Percentiles rank a stretch among this genome's conserved stretches.
Conservation (phyloP, 2,113 vertebrate genomes). For the Benitochromis conjunctus region DNA sequence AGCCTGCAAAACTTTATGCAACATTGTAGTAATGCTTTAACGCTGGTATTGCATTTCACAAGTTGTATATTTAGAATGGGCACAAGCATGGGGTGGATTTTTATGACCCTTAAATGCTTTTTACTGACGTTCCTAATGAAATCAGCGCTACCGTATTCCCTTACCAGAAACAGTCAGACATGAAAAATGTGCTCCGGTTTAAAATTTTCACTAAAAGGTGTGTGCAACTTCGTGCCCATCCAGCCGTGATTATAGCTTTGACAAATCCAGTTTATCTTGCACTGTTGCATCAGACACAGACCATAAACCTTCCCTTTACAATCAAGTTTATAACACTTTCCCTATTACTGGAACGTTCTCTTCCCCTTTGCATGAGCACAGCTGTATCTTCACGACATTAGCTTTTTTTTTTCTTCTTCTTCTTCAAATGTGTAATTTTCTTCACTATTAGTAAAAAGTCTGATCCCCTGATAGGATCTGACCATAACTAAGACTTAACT, state of each 20-base stretch:
- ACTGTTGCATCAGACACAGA: slow-evolving; percentile 40
- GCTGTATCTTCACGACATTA: neutral
- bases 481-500: neutral
- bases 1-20: neutral
- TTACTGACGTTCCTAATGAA: neutral
- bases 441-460: neutral
- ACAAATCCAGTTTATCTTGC: slow-evolving; percentile 23
- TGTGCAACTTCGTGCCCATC: neutral
- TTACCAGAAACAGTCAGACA: neutral
- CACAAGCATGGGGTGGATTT: neutral
- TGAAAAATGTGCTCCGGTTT: neutral
- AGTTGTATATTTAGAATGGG: neutral
- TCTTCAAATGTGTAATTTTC: neutral
- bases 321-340: slow-evolving; percentile 37
- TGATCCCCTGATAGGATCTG: neutral
- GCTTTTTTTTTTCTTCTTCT: neutral
- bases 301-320: slow-evolving; percentile 60
- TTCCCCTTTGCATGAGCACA: slow-evolving; percentile 25
- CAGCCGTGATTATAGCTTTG: slow-evolving; percentile 9
- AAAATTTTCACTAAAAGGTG: neutral
- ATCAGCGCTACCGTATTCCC: neutral
- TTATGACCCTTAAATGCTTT: neutral
- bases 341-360: slow-evolving; percentile 3
- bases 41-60: neutral
- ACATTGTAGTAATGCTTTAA: neutral